These are phyloP conservation scores for Pseudomugil tenellus DNA, from an alignment of 2,797 vertebrate species.

Conservation along the genomic window DNA sequence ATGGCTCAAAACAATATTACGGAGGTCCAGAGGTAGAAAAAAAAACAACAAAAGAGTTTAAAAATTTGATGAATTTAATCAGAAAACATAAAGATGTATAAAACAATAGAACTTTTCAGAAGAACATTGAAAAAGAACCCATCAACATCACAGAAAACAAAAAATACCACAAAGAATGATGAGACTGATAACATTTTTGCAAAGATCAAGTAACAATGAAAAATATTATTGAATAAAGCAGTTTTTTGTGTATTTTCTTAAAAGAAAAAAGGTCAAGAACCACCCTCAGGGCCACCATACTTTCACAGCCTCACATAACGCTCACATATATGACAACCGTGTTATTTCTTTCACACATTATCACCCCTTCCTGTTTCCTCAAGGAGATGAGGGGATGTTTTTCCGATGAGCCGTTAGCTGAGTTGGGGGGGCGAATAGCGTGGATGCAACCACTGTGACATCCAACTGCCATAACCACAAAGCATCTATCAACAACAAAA, in stretches of 20 bases:
- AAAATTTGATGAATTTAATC: not conserved
- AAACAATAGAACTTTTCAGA: too few species aligned
- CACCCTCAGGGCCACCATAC: not conserved
- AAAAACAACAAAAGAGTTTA: too few species aligned
- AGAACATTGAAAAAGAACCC: too few species aligned
- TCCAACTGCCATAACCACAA: conserved; percentile 52
- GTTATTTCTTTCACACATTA: conserved; percentile 45
- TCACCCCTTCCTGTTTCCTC: conserved; percentile 52
- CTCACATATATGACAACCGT: not conserved
- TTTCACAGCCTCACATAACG: not conserved
- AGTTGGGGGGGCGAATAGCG: conserved; percentile 43
- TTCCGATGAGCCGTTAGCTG: conserved; percentile 38
- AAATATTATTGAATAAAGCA: too few species aligned
- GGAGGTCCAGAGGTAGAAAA: not conserved
- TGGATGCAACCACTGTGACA: conserved; percentile 70
- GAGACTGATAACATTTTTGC: too few species aligned
- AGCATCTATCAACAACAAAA: conserved; percentile 48
- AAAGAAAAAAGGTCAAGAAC: too few species aligned
- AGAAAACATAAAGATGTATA: not conserved
- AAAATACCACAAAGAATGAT: too few species aligned
- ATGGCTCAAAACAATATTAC: not conserved
- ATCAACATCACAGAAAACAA: too few species aligned
- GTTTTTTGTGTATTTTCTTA: too few species aligned
- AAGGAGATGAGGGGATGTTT: conserved; percentile 42
- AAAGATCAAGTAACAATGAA: too few species aligned